A percentile compares a stretch with the other conserved stretches of the same genome.
phyloP scores from a whole-genome alignment of 2,888 invertebrate genomes.

The Villa cingulata region DNA sequence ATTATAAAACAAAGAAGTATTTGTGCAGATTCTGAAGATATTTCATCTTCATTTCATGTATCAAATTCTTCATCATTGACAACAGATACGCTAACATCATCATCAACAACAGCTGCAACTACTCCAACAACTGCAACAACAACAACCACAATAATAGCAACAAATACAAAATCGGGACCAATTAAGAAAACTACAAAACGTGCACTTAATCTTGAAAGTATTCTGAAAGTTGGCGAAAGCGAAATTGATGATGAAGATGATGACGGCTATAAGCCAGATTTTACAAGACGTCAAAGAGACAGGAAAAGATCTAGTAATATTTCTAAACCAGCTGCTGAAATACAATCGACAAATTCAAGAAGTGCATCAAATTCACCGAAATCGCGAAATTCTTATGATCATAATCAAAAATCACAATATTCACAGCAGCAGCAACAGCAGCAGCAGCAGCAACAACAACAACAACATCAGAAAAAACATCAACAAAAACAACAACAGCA shows the following conservation, averaged over 20 bases:
- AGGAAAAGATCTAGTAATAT: not conserved
- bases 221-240: constrained; percentile 34
- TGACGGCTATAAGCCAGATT: constrained; percentile 4
- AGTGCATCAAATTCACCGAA: constrained; percentile 20
- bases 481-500: not conserved
- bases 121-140: not conserved
- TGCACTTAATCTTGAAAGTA: constrained; percentile 30
- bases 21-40: constrained; percentile 20
- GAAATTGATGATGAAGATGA: constrained; percentile 36
- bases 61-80: not conserved
- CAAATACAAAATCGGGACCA: constrained; percentile 12
- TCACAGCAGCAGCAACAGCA: not conserved
- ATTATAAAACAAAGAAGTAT: constrained; percentile 28
- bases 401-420: not conserved
- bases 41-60: no score
- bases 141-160: constrained; percentile 7
- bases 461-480: not conserved
- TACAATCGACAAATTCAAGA: constrained; percentile 10
- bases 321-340: constrained; percentile 15
- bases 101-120: no score
- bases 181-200: constrained; percentile 26
- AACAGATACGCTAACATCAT: not conserved
- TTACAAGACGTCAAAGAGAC: constrained; percentile 3
- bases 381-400: constrained; percentile 20
- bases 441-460: no score